Percentiles rank a stretch among this genome's conserved stretches.
phyloP scores from a whole-genome alignment of 2,797 vertebrate genomes.

The Cetoscarus ocellatus region DNA sequence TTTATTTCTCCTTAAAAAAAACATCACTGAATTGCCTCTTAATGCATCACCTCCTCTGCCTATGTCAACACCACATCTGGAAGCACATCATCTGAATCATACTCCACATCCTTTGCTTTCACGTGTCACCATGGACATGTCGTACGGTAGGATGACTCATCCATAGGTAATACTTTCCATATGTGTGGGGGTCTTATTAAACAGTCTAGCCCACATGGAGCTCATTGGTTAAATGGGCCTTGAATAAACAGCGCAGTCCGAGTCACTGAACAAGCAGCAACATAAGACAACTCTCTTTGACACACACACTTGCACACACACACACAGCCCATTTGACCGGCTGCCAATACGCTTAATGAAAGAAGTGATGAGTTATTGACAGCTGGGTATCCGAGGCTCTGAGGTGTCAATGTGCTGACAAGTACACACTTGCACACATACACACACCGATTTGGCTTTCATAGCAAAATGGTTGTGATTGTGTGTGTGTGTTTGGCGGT shows the following conservation, averaged over 20 bases:
- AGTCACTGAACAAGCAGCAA: conserved; percentile 27
- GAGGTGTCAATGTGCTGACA: conserved; percentile 75
- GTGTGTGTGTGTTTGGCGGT: conserved; percentile 25
- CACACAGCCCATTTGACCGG: conserved; percentile 33
- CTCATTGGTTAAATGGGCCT: conserved; percentile 53
- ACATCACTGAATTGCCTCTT: conserved; percentile 32
- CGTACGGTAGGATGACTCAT: conserved; percentile 12
- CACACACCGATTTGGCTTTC: conserved; percentile 36
- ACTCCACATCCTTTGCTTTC: conserved; percentile 47
- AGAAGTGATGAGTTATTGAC: conserved; percentile 83
- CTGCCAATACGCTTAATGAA: conserved; percentile 77
- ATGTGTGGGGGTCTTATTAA: conserved; percentile 19
- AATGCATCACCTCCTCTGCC: conserved; percentile 37
- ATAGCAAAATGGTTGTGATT: conserved; percentile 30
- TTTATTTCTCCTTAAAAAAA: conserved; percentile 8
- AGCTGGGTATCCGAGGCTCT: conserved; percentile 71
- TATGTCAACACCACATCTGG: conserved; percentile 23
- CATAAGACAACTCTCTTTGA: background rate
- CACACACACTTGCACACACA: conserved; percentile 24
- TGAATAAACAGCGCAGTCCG: conserved; percentile 33
- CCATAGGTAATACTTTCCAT: conserved; percentile 29
- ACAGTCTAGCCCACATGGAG: conserved; percentile 6
- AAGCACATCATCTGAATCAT: conserved; percentile 15
- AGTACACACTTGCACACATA: conserved; percentile 25
- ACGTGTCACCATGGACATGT: conserved; percentile 29